These are phyloP conservation scores for Pachyrhynchus sulphureomaculatus DNA, from an alignment of 1,140 invertebrate genomes.

Conservation along the genomic window DNA sequence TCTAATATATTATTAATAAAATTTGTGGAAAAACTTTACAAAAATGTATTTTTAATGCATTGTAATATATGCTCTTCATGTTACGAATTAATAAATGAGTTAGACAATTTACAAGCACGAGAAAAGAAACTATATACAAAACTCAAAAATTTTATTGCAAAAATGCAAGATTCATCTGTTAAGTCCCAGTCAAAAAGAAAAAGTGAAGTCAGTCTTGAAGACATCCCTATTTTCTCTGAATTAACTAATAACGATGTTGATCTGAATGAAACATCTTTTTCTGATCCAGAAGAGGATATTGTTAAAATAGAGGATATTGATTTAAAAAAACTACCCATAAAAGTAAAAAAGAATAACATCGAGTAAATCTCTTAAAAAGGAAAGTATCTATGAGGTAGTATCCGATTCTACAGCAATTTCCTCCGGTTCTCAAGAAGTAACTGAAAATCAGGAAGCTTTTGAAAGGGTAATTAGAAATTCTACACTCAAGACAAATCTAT, in stretches of 20 bases:
- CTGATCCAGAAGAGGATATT: neutral
- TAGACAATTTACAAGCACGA: constrained; percentile 30
- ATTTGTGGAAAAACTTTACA: constrained; percentile 21
- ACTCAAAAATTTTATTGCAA: constrained; percentile 12
- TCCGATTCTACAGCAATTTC: neutral
- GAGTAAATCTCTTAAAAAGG: neutral
- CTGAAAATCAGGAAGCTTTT: constrained; percentile 14
- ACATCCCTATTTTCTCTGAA: neutral
- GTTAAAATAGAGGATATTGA: neutral
- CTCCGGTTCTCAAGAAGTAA: neutral
- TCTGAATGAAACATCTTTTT: no score
- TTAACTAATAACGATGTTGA: neutral
- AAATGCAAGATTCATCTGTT: constrained; percentile 6
- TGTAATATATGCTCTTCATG: constrained; percentile 31
- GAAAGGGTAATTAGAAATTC: constrained; percentile 14
- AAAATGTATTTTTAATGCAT: constrained; percentile 20
- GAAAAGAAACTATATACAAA: constrained; percentile 21
- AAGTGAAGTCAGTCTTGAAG: neutral
- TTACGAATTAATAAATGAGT: constrained; percentile 31
- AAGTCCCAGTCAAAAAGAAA: neutral
- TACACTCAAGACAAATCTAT: no score
- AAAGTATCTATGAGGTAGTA: neutral
- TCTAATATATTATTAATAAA: constrained; percentile 15
- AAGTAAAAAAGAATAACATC: constrained; percentile 12
- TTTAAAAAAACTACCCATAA: constrained; percentile 21